Evolutionary conservation across 2,113 vertebrate genomes (phyloP), one percentile per base, ranked within the genome.

Genomic region (Machaerirhynchus nigripectus): DNA sequence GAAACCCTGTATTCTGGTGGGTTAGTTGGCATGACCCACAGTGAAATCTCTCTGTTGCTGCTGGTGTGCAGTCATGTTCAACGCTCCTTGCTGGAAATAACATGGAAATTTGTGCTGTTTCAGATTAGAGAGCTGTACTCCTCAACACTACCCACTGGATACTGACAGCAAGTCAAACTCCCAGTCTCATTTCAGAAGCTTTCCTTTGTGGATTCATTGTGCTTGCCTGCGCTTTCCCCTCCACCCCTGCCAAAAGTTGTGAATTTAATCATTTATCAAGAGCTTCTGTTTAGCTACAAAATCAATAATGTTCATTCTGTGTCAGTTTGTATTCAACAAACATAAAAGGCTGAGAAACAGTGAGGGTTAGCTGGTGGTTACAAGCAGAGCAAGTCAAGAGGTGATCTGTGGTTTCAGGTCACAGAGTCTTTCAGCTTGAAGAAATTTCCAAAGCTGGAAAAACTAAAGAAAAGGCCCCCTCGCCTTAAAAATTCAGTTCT

Each of bases 201-300:
- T 60, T 55, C 12, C 15, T 73, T 57, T 26, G 10, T 50, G 33
- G 31, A 59, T 83, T 11, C 6, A 1, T 47, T 69, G 33, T 76
- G 46, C 31, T 90, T 44, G 18, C 39, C 37, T 79, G 63, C 15
- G 9, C 28, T 77, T 79, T 40, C 20, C 24, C 28, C 44, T 53
- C 5, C 8, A 55, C 4, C 10, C 13, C 31, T 15, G 19, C 35
- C n/a, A 30, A 15, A 44, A 67, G 27, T 4, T 85, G 37, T 81
- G 81, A 94, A 74, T 87, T 65, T 81, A 87, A 59, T 87, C 13
- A 84, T n/a, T 65, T 95, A 68, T 50, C n/a, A 78, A 69, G 78
- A 56, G 47, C 24, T 84, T 81, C 57, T 87, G 17, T 86, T 89
- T 46, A 80, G 37, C 65, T 69, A 30, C 15, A 3, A 53, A 87